phyloP scores from a whole-genome alignment of 2,113 vertebrate species.

The Gopherus flavomarginatus region DNA sequence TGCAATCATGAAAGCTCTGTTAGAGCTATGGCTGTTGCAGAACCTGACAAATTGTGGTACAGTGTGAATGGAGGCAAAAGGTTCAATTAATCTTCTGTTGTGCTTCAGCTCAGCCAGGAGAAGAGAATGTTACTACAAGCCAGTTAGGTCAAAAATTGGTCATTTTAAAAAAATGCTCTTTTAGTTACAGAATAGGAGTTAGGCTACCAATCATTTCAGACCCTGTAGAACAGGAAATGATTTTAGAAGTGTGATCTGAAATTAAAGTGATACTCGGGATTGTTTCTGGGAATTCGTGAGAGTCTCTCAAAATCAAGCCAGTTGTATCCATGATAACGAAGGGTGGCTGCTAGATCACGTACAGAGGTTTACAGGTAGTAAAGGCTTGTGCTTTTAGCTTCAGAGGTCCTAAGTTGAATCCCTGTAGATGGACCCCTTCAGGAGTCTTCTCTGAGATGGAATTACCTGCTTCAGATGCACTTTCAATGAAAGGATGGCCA shows the following conservation, averaged over 20 bases:
- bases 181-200: not conserved
- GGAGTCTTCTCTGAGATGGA: not conserved
- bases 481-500: not conserved
- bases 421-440: not conserved
- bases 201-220: not conserved
- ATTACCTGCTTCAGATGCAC: not conserved
- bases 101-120: not conserved
- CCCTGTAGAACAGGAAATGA: not conserved
- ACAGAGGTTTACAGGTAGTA: not conserved
- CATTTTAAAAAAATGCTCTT: not conserved
- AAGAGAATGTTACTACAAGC: not conserved
- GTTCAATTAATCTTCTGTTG: not conserved
- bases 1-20: not conserved
- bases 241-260: not conserved
- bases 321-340: not conserved
- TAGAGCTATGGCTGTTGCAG: not conserved
- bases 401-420: not conserved
- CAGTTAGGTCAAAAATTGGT: not conserved
- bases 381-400: not conserved
- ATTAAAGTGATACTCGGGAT: not conserved
- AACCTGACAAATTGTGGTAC: not conserved
- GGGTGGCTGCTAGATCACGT: not conserved
- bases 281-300: not conserved
- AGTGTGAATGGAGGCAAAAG: not conserved
- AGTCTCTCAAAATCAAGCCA: not conserved